Evolutionary conservation across 2,113 vertebrate species (phyloP).

Genomic region (Penelope pileata): DNA sequence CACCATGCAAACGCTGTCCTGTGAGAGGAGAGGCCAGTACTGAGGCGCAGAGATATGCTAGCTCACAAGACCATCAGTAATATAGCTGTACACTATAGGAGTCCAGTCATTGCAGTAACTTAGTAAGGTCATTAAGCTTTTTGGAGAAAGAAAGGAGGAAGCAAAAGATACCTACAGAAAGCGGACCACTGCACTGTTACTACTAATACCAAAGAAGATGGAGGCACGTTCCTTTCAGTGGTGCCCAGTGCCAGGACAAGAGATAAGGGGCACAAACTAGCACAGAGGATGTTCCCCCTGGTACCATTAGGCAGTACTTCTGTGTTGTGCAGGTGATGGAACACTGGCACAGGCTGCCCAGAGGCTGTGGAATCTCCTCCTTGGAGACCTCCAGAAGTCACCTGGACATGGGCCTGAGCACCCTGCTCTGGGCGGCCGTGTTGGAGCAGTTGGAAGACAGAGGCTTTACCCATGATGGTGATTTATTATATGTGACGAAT

Average conservation of each 20-base stretch:
- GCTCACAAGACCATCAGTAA: neutral
- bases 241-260: neutral
- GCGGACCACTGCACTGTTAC: neutral
- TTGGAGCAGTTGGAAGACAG: neutral
- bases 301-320: neutral
- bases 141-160: neutral
- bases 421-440: neutral
- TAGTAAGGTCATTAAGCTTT: neutral
- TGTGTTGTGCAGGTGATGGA: neutral
- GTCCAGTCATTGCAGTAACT: neutral
- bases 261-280: neutral
- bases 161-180: neutral
- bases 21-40: neutral
- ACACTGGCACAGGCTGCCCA: neutral
- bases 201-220: neutral
- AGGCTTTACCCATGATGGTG: neutral
- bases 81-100: neutral
- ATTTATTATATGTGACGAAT: neutral
- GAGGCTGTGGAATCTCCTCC: neutral
- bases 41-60: neutral
- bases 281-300: neutral
- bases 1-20: neutral
- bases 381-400: neutral
- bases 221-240: neutral
- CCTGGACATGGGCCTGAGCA: neutral